Conservation (phyloP, 37 sponge, comb jelly and placozoan genomes). For the Chondrilla cf. caribensis region DNA sequence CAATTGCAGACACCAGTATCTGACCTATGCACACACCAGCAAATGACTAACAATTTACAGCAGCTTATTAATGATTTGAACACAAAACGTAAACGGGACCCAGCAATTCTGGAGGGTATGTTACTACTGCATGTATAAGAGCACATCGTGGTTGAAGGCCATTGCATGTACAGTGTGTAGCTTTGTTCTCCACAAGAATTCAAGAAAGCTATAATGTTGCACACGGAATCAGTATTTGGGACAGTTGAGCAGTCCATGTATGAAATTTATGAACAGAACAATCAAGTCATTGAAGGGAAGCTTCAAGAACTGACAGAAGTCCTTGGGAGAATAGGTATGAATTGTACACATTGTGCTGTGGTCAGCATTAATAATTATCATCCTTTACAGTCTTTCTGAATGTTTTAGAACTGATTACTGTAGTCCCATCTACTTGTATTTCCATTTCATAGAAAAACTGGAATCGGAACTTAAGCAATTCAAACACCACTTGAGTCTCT, state of each 20-base stretch:
- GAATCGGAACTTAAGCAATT: conserved; percentile 61
- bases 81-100: conserved; percentile 64
- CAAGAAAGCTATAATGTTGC: conserved; percentile 48
- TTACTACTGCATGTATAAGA: neutral
- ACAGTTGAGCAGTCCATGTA: conserved; percentile 43
- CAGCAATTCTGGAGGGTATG: conserved; percentile 48
- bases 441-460: conserved; percentile 31
- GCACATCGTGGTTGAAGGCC: too few species aligned
- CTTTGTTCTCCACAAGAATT: conserved; percentile 25
- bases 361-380: too few species aligned
- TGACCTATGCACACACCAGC: neutral
- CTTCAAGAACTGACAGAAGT: conserved; percentile 40
- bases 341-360: too few species aligned
- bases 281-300: conserved; percentile 34
- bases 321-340: conserved; percentile 53
- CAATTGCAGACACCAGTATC: too few species aligned
- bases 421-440: neutral
- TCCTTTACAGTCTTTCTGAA: too few species aligned
- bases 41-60: conserved; percentile 21
- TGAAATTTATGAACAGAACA: conserved; percentile 45
- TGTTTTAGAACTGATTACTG: too few species aligned
- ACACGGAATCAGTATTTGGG: neutral
- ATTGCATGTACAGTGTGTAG: neutral
- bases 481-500: conserved; percentile 36
- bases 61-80: conserved; percentile 60